These are phyloP conservation scores for Amblyraja radiata DNA, from an alignment of 2,797 vertebrate genomes.

Conservation along the genomic window DNA sequence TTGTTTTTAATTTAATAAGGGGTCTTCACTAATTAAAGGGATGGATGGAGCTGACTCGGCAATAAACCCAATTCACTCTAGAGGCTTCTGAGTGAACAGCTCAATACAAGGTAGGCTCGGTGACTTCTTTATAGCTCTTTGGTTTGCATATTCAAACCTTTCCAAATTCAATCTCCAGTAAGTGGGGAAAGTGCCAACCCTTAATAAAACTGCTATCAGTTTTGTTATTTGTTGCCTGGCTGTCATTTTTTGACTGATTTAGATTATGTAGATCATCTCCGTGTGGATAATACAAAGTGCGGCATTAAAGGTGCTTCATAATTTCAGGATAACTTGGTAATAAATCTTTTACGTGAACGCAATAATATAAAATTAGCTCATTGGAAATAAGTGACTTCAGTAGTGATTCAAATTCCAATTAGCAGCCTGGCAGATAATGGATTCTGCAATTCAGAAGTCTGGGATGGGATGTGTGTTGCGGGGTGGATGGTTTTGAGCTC, in stretches of 20 bases:
- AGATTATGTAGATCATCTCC: background rate
- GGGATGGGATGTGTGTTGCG: background rate
- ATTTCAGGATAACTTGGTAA: background rate
- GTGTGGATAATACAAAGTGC: background rate
- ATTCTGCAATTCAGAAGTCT: background rate
- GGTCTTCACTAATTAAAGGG: background rate
- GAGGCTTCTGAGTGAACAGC: background rate
- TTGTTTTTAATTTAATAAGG: background rate
- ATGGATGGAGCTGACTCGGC: background rate
- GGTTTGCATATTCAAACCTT: constrained; percentile 4
- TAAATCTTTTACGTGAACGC: background rate
- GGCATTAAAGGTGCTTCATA: background rate
- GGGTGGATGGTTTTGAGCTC: background rate
- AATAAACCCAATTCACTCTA: background rate
- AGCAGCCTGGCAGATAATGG: background rate
- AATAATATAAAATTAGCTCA: constrained; percentile 13
- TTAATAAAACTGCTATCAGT: background rate
- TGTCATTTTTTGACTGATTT: background rate
- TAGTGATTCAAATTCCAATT: background rate
- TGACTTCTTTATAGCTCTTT: background rate
- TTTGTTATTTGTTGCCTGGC: background rate
- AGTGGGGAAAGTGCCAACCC: background rate
- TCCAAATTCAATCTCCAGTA: constrained; percentile 11
- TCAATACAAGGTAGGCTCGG: background rate
- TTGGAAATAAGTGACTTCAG: background rate